Percentiles rank a stretch among this genome's conserved stretches.
These are phyloP conservation scores for Heloderma charlesbogerti DNA, from an alignment of 2,113 vertebrate species.

Conservation along the genomic window DNA sequence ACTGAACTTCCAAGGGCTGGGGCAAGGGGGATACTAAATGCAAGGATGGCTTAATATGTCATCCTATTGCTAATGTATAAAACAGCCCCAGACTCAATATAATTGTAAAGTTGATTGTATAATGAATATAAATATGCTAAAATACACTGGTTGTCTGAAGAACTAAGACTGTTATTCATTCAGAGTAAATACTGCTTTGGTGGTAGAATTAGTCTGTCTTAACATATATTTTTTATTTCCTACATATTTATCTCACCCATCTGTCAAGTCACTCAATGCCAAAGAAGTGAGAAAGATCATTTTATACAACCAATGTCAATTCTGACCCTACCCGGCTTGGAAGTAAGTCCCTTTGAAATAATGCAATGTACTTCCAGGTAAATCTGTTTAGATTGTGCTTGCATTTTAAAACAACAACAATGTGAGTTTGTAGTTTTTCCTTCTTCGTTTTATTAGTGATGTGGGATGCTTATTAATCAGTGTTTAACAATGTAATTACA, in stretches of 20 bases:
- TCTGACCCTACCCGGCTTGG: background rate
- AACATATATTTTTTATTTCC: background rate
- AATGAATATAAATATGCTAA: conserved; percentile 64
- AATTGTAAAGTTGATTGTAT: conserved; percentile 57
- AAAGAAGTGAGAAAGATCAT: background rate
- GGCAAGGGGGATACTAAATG: background rate
- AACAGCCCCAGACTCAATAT: conserved; percentile 60
- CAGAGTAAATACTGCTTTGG: conserved; percentile 66
- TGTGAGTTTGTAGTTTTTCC: conserved; percentile 73
- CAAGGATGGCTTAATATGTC: conserved; percentile 51
- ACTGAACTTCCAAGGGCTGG: conserved; percentile 59
- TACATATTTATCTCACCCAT: background rate
- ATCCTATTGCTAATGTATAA: conserved; percentile 66
- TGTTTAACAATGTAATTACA: conserved; percentile 93
- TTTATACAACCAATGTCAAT: background rate
- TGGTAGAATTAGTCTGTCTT: conserved; percentile 71
- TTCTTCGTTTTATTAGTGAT: conserved; percentile 81
- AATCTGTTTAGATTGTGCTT: conserved; percentile 24
- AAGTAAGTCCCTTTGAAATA: background rate
- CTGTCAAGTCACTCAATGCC: background rate
- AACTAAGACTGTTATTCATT: conserved; percentile 62
- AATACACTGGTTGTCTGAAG: conserved; percentile 54
- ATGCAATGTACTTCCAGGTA: background rate
- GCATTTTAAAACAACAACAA: conserved; percentile 67
- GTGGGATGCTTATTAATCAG: conserved; percentile 92